Conservation (phyloP, 2,888 invertebrate genomes). For the Conops quadrifasciatus region DNA sequence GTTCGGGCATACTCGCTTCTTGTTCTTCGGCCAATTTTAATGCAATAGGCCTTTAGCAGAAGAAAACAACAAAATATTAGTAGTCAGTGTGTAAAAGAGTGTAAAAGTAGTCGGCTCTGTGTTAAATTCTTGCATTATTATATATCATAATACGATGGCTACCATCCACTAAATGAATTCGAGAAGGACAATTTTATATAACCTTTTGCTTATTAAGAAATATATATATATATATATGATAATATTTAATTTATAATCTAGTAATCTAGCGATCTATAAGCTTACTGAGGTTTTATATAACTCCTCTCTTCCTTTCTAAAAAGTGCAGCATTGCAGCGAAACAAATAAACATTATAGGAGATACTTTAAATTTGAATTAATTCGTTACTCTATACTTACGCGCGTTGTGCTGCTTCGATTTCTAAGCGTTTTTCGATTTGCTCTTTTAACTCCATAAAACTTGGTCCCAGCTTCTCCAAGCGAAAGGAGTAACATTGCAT, state of each 20-base stretch:
- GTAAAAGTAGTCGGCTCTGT: too few species aligned
- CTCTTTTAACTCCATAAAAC: conserved; percentile 68
- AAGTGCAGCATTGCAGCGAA: background rate
- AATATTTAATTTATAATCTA: background rate
- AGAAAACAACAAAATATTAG: background rate
- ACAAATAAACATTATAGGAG: background rate
- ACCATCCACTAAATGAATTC: background rate
- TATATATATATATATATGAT: too few species aligned
- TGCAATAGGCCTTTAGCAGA: conserved; percentile 47
- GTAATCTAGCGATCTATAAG: too few species aligned
- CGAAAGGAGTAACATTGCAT: conserved; percentile 70
- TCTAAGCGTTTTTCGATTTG: conserved; percentile 71
- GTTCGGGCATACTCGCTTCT: conserved; percentile 49
- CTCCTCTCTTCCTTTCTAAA: background rate
- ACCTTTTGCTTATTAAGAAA: too few species aligned
- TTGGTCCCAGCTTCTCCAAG: conserved; percentile 70
- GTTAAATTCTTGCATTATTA: too few species aligned
- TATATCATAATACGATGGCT: too few species aligned
- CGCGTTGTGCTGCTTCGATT: conserved; percentile 66
- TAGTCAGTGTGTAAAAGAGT: background rate
- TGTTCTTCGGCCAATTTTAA: conserved; percentile 49
- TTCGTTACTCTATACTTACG: conserved; percentile 49
- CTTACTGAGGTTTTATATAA: too few species aligned
- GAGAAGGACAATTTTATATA: background rate
- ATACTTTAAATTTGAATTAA: background rate